Base-by-base conservation (phyloP, 2,888 invertebrate species). In the Bellardia bayeri region DNA sequence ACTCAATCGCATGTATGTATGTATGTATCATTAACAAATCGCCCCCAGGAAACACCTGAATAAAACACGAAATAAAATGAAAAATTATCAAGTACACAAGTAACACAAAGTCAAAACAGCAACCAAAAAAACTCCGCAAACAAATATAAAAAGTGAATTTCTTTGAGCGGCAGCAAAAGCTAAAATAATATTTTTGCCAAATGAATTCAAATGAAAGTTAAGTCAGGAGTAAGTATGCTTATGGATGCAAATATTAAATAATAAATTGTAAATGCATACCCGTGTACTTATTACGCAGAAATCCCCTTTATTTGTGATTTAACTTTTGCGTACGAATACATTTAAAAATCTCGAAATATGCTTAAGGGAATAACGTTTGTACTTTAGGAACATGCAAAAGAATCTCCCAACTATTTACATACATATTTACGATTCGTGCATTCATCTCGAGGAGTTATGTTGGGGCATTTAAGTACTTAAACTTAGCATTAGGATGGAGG, bases 21-120 rank as follows among this genome's bases (percentile, higher is more conserved):
- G 64, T 23, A 16, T 30, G 56, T 61, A 63, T 71, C 68, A 86
- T 86, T 78, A 86, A 78, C n/a, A 23, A 78, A 80, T 86, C 71
- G 76, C 85, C 82, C 14, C 49, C 45, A 78, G 82, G 71, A 86
- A 82, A 78, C 76, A 86, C 81, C 85, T 86, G 76, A 86, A 82
- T 66, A 72, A 78, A 69, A 72, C 42, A 61, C 51, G 63, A 76
- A 78, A 72, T 82, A 11, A 64, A 85, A 71, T 71, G 58, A 76
- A 82, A 85, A 82, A 82, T 76, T 80, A 74, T 79, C 66, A 68
- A 68, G 74, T 51, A 82, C 33, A 66, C 33, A 66, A 42, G n/a
- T 30, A 51, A 56, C 56, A 64, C 14, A 66, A 2, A 40, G 30
- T 51, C 14, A 69, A 61, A 14, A 13, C 23, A 61, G 45, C 45